Evolutionary conservation across 1,140 invertebrate species (phyloP), one percentile per base, ranked within the genome.

Genomic region (Cotesia typhae): DNA sequence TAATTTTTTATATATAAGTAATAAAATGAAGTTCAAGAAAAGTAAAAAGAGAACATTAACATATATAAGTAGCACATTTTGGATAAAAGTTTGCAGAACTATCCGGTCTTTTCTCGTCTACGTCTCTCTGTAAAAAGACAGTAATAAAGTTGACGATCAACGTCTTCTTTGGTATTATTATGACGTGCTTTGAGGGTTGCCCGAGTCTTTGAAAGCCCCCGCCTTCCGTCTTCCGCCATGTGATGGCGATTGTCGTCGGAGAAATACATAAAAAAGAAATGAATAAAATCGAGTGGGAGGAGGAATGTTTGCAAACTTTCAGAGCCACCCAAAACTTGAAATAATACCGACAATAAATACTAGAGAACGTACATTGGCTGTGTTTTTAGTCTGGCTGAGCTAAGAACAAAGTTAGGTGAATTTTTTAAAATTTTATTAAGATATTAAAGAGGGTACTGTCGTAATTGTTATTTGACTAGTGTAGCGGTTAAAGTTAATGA

Each of bases 111-210:
- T 63, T 63, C 10, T 63, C 35, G 28, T 41, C n/a, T 4, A 36
- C 60, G 41, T 47, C 41, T 47, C 41, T 10, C 35, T 28, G 35
- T 12, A 63, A 41, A 14, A 37, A 63, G 60, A 60, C 59, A 28
- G 60, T 63, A 63, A 63, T 63, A 63, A 63, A 63, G 60, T 63
- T 41, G 28, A 63, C 60, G 60, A 63, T 63, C 28, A 63, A 6
- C 35, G 60, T 63, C 60, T 37, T 36, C 37, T 20, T 20, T 14
- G n/a, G 7, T 20, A 63, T 36, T 37, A 63, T 63, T 63, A 63
- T 63, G 28, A 28, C 60, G 37, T 63, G 28, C 28, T 63, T 36
- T 63, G 60, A 41, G 60, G 60, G 37, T 38, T 63, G 60, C 37
- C 12, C 37, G 35, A 7, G 14, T 14, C 60, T 63, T 63, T 63